These are phyloP conservation scores for Tiphia femorata DNA, from an alignment of 2,888 invertebrate genomes.

Conservation along the genomic window DNA sequence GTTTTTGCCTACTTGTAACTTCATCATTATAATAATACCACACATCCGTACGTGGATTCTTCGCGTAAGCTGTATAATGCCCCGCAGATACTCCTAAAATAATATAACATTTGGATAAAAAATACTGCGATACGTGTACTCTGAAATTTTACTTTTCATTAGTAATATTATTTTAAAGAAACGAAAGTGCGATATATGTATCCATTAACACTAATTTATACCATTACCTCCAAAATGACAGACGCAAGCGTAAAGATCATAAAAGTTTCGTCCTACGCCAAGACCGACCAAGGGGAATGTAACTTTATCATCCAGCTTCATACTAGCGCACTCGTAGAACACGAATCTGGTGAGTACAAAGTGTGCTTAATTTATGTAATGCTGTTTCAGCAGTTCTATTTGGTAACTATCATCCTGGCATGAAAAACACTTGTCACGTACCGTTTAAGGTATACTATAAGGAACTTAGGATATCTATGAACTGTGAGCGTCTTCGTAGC, in stretches of 20 bases:
- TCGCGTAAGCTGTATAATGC: slow-evolving; percentile 75
- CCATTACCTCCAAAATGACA: slow-evolving; percentile 75
- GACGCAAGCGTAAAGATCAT: slow-evolving; percentile 75
- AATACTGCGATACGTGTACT: too few species aligned
- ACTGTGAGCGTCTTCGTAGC: slow-evolving; percentile 77
- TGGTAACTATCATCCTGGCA: not conserved
- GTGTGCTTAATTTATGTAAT: slow-evolving; percentile 3
- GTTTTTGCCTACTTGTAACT: slow-evolving; percentile 70
- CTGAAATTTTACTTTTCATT: not conserved
- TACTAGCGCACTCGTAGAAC: slow-evolving; percentile 74
- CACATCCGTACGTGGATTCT: slow-evolving; percentile 71
- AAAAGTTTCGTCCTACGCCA: slow-evolving; percentile 71
- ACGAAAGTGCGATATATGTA: too few species aligned
- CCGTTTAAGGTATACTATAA: slow-evolving; percentile 76
- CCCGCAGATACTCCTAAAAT: slow-evolving; percentile 73
- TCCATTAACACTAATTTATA: not conserved
- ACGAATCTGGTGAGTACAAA: slow-evolving; percentile 76
- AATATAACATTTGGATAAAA: not conserved
- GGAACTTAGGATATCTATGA: slow-evolving; percentile 75
- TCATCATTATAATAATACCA: slow-evolving; percentile 78
- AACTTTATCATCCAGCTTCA: slow-evolving; percentile 75
- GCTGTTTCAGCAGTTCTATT: not conserved
- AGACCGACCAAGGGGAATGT: slow-evolving; percentile 74
- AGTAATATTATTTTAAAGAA: slow-evolving; percentile 2
- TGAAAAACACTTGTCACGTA: too few species aligned